phyloP scores from a whole-genome alignment of 2,888 invertebrate species.

The Creontiades dilutus region DNA sequence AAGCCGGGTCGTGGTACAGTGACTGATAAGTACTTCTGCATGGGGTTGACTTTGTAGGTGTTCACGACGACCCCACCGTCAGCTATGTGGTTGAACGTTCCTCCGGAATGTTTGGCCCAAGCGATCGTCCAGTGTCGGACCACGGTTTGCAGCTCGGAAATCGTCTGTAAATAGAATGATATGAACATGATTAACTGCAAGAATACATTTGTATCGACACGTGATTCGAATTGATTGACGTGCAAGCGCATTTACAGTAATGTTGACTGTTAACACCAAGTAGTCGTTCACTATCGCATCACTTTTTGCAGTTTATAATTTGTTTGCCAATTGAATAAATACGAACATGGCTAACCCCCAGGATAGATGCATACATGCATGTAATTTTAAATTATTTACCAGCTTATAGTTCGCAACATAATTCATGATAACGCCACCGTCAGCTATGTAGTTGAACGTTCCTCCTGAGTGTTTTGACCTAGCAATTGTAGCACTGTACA shows the following conservation, averaged over 20 bases:
- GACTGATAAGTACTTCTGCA: slow-evolving; percentile 72
- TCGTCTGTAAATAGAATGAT: slow-evolving; percentile 71
- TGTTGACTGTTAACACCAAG: too few relatives aligned
- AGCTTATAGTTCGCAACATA: too few relatives aligned
- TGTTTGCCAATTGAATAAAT: too few relatives aligned
- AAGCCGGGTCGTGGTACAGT: slow-evolving; percentile 74
- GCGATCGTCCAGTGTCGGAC: slow-evolving; percentile 73
- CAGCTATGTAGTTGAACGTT: slow-evolving; percentile 73
- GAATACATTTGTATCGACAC: too few relatives aligned
- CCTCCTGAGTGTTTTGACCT: slow-evolving; percentile 73
- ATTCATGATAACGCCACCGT: slow-evolving; percentile 74
- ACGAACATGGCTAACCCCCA: too few relatives aligned
- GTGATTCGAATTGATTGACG: too few relatives aligned
- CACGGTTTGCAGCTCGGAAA: slow-evolving; percentile 72
- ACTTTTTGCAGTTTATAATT: too few relatives aligned
- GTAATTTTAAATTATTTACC: too few relatives aligned
- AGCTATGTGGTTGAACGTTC: slow-evolving; percentile 73
- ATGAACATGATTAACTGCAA: too few relatives aligned
- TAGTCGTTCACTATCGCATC: too few relatives aligned
- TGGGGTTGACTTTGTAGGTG: slow-evolving; percentile 73
- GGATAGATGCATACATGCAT: too few relatives aligned
- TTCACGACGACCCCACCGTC: slow-evolving; percentile 74
- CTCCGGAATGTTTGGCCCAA: slow-evolving; percentile 73
- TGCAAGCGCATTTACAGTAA: too few relatives aligned
- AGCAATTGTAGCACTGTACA: slow-evolving; percentile 71